Base-by-base conservation (phyloP, 2,113 vertebrate genomes). In the Pollimyrus isidori region DNA sequence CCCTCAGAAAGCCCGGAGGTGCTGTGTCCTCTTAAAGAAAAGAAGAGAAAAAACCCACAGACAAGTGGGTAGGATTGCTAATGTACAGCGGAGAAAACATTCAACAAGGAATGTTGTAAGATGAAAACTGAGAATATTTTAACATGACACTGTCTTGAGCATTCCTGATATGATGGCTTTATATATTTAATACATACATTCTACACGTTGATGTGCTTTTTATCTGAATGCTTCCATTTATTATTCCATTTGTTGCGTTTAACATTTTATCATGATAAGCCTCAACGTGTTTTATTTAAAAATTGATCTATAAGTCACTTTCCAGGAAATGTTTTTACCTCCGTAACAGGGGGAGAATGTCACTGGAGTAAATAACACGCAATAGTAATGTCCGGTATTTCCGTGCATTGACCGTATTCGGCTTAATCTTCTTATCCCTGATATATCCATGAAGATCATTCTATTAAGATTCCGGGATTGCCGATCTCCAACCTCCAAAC, bases 381-480 rank as follows among this genome's bases (percentile, higher is more conserved):
- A 19, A 48, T 45, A 85, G 48, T 76, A 7, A 30, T 76, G 30
- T 39, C 69, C 39, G 35, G 73, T 42, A 39, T 42, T 80, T 80
- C 73, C 15, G 19, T 19, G 35, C 35, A 80, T 80, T 80, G 35
- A 15, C 73, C 42, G 35, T 80, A 42, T 80, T 39, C 17, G 42
- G 73, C 30, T 39, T 80, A 80, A 80, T 69, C 42, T 65, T 46
- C 39, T 45, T 88, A 42, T 49, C 39, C 7, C n/a, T 65, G 45
- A 73, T 19, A 73, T 50, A 73, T 76, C n/a, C 42, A 73, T 6
- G 48, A 73, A 88, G 45, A 69, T 73, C 87, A 65, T 49, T 88
- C 87, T 69, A 88, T 88, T 88, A 73, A 69, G 42, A 73, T 73
- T 26, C 9, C 50, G 21, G 35, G 58, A 88, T 39, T n/a, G 45